Conservation (phyloP, 2,888 invertebrate genomes). For the Dione vanillae region DNA sequence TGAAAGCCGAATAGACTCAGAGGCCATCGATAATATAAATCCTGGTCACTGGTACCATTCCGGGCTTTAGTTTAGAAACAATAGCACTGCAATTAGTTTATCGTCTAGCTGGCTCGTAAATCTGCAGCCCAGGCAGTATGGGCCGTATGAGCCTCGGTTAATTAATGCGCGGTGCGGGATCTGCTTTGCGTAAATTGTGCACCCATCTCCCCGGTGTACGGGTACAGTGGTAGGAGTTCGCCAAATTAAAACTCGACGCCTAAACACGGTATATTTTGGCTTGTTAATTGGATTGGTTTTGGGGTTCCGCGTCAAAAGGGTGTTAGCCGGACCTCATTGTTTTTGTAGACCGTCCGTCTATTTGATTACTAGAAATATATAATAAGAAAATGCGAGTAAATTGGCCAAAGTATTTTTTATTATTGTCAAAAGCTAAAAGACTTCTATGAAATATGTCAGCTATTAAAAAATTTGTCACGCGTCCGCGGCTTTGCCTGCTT, state of each 20-base stretch:
- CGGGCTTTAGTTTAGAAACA: constrained; percentile 70
- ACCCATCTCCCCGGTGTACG: constrained; percentile 73
- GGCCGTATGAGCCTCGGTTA: constrained; percentile 81
- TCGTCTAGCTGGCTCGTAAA: constrained; percentile 83
- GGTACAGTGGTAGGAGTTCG: constrained; percentile 63
- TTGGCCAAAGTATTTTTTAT: no score
- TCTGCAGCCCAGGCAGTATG: constrained; percentile 78
- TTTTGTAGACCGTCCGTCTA: not conserved
- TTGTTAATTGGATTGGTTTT: constrained; percentile 35
- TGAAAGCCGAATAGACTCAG: constrained; percentile 24
- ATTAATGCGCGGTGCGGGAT: constrained; percentile 80
- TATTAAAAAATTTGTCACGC: no score
- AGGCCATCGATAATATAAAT: constrained; percentile 34
- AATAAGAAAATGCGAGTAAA: no score
- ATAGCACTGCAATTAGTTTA: constrained; percentile 82
- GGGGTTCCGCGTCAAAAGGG: constrained; percentile 10
- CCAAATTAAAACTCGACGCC: constrained; percentile 70
- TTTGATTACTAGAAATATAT: not conserved
- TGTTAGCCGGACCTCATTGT: not conserved
- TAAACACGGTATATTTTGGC: constrained; percentile 49
- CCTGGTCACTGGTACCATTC: constrained; percentile 34
- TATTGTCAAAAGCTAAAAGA: no score
- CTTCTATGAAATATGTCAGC: no score
- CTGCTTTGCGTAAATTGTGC: constrained; percentile 77
- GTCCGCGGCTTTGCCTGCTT: no score